Evolutionary conservation across 2,797 vertebrate genomes (phyloP), one percentile per base, ranked within the genome.

Genomic region (Pogonophryne albipinna): DNA sequence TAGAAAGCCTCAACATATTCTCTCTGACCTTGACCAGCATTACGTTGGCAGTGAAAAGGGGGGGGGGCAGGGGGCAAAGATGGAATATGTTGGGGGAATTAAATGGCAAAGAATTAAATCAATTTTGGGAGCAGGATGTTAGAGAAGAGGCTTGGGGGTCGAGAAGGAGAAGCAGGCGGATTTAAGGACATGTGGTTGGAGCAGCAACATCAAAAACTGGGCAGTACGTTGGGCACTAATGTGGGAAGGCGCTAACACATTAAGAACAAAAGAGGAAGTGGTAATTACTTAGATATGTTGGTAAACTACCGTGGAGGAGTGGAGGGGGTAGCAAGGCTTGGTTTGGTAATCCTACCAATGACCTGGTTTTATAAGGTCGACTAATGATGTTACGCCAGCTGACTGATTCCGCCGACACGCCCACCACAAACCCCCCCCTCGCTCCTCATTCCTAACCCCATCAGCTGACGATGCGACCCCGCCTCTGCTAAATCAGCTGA

Each of bases 291-390:
- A 41, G 63, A 70, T 13, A 55, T 68, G 51, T 59, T 17, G 45
- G 73, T 60, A 53, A 38, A 31, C 38, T 2, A 57, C 3, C 4
- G 8, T 34, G 59, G 59, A 6, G 15, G 46, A 9, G 31, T 13
- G 20, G 71, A 17, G 55, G 15, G 47, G 57, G 53, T 55, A 57
- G 71, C n/a, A 51, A 66, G 74, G 73, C 76, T 78, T 56, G 72
- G 52, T 82, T 82, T 64, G 61, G 76, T 89, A 90, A 91, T 88
- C 85, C 93, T 62, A 73, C 83, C 62, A 77, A 67, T 66, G 75
- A 87, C 91, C 95, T 93, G 87, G 83, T 91, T 94, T 95, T 89
- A 88, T 81, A 84, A 76, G 74, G 86, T 92, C 75, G 27, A 76
- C 81, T 92, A 95, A 94, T 89, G 81, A 89, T 70, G 78, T 78